Conservation (phyloP, 2,888 invertebrate species). For the Amphipoea oculea region DNA sequence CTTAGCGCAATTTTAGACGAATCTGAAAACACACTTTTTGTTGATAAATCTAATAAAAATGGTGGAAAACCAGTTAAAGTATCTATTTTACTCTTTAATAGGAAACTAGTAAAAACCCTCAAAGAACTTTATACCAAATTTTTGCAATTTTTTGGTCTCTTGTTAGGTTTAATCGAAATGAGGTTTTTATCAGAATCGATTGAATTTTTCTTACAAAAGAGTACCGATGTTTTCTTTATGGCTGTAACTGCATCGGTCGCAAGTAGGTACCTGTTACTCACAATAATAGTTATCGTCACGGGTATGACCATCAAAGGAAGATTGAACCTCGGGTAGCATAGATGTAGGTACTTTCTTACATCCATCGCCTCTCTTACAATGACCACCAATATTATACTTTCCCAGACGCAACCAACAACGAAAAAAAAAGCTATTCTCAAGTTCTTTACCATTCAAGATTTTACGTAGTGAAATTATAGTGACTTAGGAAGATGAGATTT, state of each 20-base stretch:
- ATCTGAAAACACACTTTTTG: constrained; percentile 7
- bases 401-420: not conserved
- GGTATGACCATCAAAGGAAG: constrained; percentile 30
- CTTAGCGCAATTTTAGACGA: not conserved
- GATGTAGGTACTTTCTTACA: constrained; percentile 6
- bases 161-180: constrained; percentile 51
- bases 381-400: constrained; percentile 15
- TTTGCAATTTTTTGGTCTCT: constrained; percentile 36
- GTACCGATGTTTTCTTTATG: constrained; percentile 20
- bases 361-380: constrained; percentile 7
- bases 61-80: constrained; percentile 13
- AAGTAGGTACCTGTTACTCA: constrained; percentile 27
- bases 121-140: constrained; percentile 12
- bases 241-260: constrained; percentile 3
- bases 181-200: constrained; percentile 52
- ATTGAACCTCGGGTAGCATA: not conserved
- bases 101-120: constrained; percentile 28
- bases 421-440: not conserved
- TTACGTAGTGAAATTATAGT: not conserved
- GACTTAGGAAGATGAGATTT: not conserved
- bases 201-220: constrained; percentile 34
- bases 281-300: constrained; percentile 41
- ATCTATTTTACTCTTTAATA: constrained; percentile 33
- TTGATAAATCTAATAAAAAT: constrained; percentile 19
- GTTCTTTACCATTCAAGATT: not conserved